Evolutionary conservation across 1,140 invertebrate species (phyloP).

Genomic region (Orius insidiosus): DNA sequence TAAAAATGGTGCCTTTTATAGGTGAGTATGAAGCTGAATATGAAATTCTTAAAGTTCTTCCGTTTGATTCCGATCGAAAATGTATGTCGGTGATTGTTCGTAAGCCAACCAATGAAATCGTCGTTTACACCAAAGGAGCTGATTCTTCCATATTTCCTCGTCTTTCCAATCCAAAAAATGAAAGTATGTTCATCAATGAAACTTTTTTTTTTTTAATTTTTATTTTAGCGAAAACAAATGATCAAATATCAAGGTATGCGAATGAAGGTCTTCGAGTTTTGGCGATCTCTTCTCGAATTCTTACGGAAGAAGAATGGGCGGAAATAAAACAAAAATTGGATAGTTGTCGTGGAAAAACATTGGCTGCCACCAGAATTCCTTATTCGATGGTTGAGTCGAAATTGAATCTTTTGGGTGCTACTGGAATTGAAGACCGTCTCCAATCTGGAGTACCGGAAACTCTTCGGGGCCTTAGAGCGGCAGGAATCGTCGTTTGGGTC

Average conservation of each 20-base stretch:
- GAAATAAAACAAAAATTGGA: constrained; percentile 57
- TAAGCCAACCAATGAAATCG: constrained; percentile 55
- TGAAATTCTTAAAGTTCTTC: constrained; percentile 75
- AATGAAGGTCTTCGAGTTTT: constrained; percentile 75
- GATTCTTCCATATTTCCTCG: constrained; percentile 63
- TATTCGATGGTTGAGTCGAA: constrained; percentile 66
- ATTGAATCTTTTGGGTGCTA: constrained; percentile 59
- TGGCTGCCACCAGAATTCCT: constrained; percentile 54
- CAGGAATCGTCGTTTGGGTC: constrained; percentile 90
- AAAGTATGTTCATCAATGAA: no score
- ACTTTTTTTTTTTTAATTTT: no score
- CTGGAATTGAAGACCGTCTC: constrained; percentile 86
- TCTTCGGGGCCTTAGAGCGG: constrained; percentile 60
- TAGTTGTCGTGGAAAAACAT: constrained; percentile 29
- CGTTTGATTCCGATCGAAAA: constrained; percentile 87
- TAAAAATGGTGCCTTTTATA: no score
- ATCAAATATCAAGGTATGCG: constrained; percentile 36
- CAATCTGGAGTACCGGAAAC: constrained; percentile 83
- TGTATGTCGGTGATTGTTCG: constrained; percentile 87
- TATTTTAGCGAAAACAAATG: constrained; percentile 11
- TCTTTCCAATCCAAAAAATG: constrained; percentile 29
- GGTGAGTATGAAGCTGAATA: constrained; percentile 49
- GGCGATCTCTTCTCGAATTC: constrained; percentile 68
- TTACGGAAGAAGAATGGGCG: constrained; percentile 55
- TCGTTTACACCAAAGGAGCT: constrained; percentile 84